These are phyloP conservation scores for Planococcus citri DNA, from an alignment of 1,140 invertebrate genomes.

Conservation along the genomic window DNA sequence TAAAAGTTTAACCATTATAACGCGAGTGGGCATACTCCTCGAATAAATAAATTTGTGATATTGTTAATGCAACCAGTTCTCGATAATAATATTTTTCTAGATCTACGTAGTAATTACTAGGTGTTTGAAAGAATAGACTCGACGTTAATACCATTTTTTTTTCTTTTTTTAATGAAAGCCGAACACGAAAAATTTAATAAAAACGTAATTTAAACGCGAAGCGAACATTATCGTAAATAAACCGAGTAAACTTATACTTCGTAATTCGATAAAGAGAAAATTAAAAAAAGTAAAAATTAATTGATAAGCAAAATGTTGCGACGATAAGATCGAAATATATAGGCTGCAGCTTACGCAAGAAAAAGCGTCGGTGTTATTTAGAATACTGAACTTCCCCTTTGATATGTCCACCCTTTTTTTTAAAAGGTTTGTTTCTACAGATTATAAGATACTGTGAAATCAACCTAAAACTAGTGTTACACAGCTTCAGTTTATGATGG, in stretches of 20 bases:
- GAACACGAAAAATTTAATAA: conserved; percentile 2
- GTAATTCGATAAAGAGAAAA: conserved; percentile 8
- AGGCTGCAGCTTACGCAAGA: background rate
- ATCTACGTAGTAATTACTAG: background rate
- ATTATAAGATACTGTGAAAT: conserved; percentile 3
- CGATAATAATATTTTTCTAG: background rate
- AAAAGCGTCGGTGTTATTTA: background rate
- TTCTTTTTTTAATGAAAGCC: background rate
- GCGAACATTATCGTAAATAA: conserved; percentile 7
- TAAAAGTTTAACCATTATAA: no score
- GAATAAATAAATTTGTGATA: no score
- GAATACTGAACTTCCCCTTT: background rate
- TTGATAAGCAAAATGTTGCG: background rate
- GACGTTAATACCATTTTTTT: no score
- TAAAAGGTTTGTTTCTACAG: background rate
- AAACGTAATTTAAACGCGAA: background rate
- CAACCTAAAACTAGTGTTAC: background rate
- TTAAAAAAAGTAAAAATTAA: conserved; percentile 9
- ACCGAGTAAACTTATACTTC: background rate
- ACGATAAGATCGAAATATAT: background rate
- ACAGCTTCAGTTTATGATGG: background rate
- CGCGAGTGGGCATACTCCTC: no score
- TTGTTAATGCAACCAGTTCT: no score
- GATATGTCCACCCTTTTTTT: conserved; percentile 3
- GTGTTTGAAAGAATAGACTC: background rate